Conservation (phyloP, 2,113 vertebrate genomes). For the Lophius piscatorius region DNA sequence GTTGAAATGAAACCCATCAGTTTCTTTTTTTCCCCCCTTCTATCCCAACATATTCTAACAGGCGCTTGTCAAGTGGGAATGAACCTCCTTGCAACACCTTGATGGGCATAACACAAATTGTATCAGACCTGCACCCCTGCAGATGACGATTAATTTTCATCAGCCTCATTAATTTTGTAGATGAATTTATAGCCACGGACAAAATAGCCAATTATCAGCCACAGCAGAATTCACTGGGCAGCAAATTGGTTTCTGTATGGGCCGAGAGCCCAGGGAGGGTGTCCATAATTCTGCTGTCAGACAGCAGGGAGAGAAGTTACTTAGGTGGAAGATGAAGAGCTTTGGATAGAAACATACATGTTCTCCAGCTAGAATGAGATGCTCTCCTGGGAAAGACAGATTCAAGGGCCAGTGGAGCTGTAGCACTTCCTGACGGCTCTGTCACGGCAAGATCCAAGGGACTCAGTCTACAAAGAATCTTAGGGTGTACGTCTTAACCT, state of each 20-base stretch:
- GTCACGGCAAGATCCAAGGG: constrained; percentile 5
- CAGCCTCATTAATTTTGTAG: constrained; percentile 77
- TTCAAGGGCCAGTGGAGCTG: constrained; percentile 30
- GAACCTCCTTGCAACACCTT: constrained; percentile 38
- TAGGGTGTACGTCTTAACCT: too few species aligned
- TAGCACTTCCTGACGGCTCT: constrained; percentile 28
- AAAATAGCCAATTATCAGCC: constrained; percentile 79
- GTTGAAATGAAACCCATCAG: constrained; percentile 32
- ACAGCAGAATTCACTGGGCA: constrained; percentile 66
- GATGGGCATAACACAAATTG: constrained; percentile 34
- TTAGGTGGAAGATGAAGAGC: constrained; percentile 28
- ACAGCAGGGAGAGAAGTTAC: constrained; percentile 27
- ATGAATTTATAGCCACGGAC: constrained; percentile 74
- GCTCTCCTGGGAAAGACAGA: constrained; percentile 18
- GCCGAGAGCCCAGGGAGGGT: constrained; percentile 38
- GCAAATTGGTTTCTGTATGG: constrained; percentile 76
- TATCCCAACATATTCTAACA: not conserved
- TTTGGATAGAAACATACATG: constrained; percentile 17
- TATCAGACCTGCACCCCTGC: constrained; percentile 36
- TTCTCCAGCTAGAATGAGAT: constrained; percentile 7
- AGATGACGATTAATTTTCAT: constrained; percentile 67
- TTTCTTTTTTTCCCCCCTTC: not conserved
- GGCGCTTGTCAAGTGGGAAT: constrained; percentile 20
- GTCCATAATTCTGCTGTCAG: constrained; percentile 30
- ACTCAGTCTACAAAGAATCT: too few species aligned